phyloP scores from a whole-genome alignment of 2,113 vertebrate genomes.

The Brevimyrus niger region DNA sequence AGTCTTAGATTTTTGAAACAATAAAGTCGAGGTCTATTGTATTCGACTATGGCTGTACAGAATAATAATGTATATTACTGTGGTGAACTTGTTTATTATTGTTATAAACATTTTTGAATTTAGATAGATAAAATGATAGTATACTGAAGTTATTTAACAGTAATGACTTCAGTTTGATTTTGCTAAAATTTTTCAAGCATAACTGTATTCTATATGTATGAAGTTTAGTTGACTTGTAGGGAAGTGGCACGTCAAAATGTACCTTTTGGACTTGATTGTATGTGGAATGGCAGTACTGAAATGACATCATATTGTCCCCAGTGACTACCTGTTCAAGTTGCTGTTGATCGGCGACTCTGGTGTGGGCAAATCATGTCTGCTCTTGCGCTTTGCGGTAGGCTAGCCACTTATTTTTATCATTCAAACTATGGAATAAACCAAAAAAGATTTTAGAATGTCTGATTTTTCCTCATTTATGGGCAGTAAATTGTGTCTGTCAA shows the following conservation, averaged over 20 bases:
- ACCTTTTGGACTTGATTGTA: neutral
- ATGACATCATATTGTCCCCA: slow-evolving; percentile 52
- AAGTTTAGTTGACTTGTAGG: neutral
- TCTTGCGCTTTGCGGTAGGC: slow-evolving; percentile 92
- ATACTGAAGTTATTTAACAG: neutral
- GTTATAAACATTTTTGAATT: neutral
- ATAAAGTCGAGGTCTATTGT: neutral
- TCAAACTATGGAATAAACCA: neutral
- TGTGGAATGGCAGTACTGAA: neutral
- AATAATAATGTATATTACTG: neutral
- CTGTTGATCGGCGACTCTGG: slow-evolving; percentile 96
- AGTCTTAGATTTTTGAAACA: neutral
- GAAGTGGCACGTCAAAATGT: neutral
- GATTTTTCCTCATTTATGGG: neutral
- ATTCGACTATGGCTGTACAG: neutral
- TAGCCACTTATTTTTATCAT: neutral
- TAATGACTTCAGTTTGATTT: neutral
- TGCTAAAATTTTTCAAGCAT: neutral
- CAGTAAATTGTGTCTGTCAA: neutral
- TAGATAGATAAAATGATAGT: neutral
- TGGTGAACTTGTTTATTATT: neutral
- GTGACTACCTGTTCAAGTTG: slow-evolving; percentile 98
- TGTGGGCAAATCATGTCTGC: slow-evolving; percentile 94
- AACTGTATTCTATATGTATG: neutral
- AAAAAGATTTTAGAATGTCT: neutral